Evolutionary conservation across 2,113 vertebrate species (phyloP), one percentile per base, ranked within the genome.

Genomic region (Pomatorhinus ruficollis): DNA sequence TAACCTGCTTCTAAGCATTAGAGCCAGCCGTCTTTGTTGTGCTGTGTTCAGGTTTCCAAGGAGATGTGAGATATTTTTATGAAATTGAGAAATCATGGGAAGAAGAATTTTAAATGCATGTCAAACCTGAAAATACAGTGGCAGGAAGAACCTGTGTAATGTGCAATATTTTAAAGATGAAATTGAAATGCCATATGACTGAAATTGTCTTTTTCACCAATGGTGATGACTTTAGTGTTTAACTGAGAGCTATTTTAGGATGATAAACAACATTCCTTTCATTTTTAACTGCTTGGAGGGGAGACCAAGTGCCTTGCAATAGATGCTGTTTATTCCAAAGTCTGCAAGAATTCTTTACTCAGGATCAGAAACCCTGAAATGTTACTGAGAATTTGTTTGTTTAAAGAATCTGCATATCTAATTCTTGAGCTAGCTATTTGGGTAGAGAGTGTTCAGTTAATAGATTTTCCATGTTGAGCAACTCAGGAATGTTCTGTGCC

Each of bases 11-110:
- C 35, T 52, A n/a, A 88, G 82, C 35, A 5, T 83, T 35, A 54
- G 57, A 89, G 20, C 50, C 61, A 91, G 84, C 52, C 19, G 50
- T 53, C 85, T 90, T 42, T 75, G 65, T 87, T 90, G 66, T 79
- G 56, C 63, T 94, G 42, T 89, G 49, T 66, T 95, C 85, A 45
- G 72, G 96, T 97, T 96, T 95, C 95, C 95, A 95, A 93, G 96
- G 96, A 95, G 90, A 96, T 90, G 16, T 1, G 22, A 75, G 88
- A 87, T 86, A 95, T 95, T 94, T 95, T 90, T 96, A 45, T 84
- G 77, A 71, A 93, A 77, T 39, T 31, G 78, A 82, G 87, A 93
- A 95, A 78, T 94, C 85, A 78, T n/a, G 31, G 72, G 31, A 90
- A 94, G 60, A 54, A 23, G 76, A 89, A 82, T 91, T 95, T 83